These are phyloP conservation scores for Microcebus griseorufus DNA, from an alignment of 2,113 vertebrate genomes.

Conservation along the genomic window DNA sequence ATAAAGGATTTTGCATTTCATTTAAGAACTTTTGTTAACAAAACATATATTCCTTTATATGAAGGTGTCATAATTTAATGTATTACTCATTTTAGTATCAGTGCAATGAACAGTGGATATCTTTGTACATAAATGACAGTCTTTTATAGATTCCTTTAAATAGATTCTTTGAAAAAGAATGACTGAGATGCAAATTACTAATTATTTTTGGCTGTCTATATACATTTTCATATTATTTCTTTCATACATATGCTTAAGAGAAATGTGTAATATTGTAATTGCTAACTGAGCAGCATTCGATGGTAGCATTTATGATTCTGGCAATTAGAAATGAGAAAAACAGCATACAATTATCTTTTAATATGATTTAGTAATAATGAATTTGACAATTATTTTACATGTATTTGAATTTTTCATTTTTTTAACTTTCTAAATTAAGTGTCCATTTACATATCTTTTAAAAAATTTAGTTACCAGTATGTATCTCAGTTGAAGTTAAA, in stretches of 20 bases:
- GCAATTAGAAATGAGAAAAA: not conserved
- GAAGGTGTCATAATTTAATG: not conserved
- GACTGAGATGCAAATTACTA: not conserved
- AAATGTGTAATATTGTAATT: not conserved
- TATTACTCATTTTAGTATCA: not conserved
- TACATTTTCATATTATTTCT: not conserved
- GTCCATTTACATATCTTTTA: not conserved
- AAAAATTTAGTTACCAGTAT: not conserved
- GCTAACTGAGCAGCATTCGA: not conserved
- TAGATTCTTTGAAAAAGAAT: not conserved
- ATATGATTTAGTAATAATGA: not conserved
- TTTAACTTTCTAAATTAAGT: not conserved
- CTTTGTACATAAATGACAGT: not conserved
- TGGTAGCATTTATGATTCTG: not conserved
- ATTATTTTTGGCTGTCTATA: not conserved
- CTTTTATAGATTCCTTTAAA: not conserved
- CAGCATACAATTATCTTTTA: not conserved
- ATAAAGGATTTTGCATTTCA: not conserved
- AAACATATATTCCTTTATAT: not conserved
- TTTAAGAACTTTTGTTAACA: not conserved
- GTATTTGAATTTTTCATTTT: not conserved
- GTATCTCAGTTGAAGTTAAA: not conserved
- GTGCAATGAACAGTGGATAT: not conserved
- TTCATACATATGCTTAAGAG: not conserved
- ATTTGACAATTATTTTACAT: not conserved